Evolutionary conservation across 92 coral and sea anemone species (phyloP).

Genomic region (Epizoanthus ramosus): DNA sequence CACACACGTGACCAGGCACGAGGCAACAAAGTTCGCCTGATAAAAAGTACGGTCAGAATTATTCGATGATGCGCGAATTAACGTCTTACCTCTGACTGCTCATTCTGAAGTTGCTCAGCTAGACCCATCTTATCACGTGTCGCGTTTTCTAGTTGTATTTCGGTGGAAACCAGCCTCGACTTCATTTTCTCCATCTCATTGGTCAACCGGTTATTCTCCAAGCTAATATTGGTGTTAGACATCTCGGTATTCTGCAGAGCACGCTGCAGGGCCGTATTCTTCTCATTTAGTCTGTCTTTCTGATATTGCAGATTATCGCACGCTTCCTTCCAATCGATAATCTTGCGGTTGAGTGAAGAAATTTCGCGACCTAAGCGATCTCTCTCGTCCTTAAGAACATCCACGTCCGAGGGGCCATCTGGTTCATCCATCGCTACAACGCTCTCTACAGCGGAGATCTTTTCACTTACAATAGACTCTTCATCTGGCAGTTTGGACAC

Average conservation of each 20-base stretch:
- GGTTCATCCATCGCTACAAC: conserved; percentile 49
- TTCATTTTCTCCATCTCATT: conserved; percentile 76
- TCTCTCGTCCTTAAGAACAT: conserved; percentile 79
- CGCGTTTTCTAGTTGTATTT: conserved; percentile 74
- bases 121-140: conserved; percentile 72
- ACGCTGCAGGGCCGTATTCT: conserved; percentile 44
- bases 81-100: conserved; percentile 46
- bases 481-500: conserved; percentile 44
- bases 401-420: conserved; percentile 59
- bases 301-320: conserved; percentile 75
- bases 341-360: conserved; percentile 70
- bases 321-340: conserved; percentile 71
- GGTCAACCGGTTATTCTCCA: conserved; percentile 77
- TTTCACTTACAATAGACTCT: conserved; percentile 29
- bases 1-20: not conserved
- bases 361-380: conserved; percentile 83
- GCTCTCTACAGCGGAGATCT: conserved; percentile 43
- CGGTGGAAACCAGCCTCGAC: conserved; percentile 72
- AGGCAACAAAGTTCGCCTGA: too few relatives aligned
- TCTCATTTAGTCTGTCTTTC: conserved; percentile 56
- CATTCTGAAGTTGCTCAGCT: conserved; percentile 73
- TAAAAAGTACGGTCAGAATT: too few relatives aligned
- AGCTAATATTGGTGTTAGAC: conserved; percentile 60
- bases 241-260: conserved; percentile 40
- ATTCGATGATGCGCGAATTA: too few relatives aligned